These are phyloP conservation scores for Nemotelus pantherinus DNA, from an alignment of 2,888 invertebrate genomes.

Conservation along the genomic window DNA sequence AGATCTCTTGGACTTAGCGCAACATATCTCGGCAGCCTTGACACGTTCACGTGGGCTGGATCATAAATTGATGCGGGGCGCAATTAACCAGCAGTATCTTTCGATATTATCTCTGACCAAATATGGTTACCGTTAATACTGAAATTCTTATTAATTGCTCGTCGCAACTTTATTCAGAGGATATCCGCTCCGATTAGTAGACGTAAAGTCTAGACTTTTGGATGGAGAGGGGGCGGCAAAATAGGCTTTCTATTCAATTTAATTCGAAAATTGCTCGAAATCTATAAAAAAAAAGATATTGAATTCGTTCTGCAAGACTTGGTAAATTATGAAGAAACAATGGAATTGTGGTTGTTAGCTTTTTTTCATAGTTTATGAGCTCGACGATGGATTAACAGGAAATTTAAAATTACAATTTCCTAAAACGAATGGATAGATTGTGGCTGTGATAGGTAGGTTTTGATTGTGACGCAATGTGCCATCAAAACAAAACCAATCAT, in stretches of 20 bases:
- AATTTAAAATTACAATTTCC: slow-evolving; percentile 34
- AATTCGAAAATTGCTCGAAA: background rate
- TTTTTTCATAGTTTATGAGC: slow-evolving; percentile 28
- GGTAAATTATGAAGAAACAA: slow-evolving; percentile 34
- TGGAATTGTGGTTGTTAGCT: slow-evolving; percentile 27
- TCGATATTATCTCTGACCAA: slow-evolving; percentile 34
- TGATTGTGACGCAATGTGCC: too few relatives aligned
- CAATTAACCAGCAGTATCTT: background rate
- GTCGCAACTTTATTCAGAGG: slow-evolving; percentile 5
- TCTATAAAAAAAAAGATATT: slow-evolving; percentile 5
- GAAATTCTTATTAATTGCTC: slow-evolving; percentile 30
- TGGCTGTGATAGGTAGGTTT: too few relatives aligned
- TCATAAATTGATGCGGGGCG: background rate
- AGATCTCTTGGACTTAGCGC: too few relatives aligned
- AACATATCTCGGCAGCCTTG: too few relatives aligned
- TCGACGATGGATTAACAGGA: slow-evolving; percentile 33
- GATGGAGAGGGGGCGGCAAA: background rate
- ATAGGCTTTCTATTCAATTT: background rate
- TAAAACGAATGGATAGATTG: background rate
- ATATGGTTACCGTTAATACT: slow-evolving; percentile 30
- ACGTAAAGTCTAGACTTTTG: background rate
- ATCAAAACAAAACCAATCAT: too few relatives aligned
- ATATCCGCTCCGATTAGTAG: slow-evolving; percentile 41
- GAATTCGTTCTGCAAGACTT: slow-evolving; percentile 23
- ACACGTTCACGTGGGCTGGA: background rate